These are phyloP conservation scores for Verasper variegatus DNA, from an alignment of 2,113 vertebrate genomes.

Conservation along the genomic window DNA sequence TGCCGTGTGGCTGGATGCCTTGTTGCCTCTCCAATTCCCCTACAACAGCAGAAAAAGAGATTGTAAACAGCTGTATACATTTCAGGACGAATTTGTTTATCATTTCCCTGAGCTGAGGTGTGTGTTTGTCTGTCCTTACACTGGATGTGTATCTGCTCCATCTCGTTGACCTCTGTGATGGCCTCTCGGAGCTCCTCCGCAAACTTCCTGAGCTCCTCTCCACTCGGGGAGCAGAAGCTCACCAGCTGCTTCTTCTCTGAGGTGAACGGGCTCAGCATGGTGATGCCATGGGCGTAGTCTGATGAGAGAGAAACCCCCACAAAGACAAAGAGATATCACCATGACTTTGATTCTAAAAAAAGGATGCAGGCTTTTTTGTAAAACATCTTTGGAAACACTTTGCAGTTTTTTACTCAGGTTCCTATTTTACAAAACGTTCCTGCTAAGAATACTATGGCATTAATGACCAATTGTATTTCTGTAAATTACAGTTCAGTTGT, in stretches of 20 bases:
- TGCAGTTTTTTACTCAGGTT: no score
- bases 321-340: no score
- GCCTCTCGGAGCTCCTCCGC: conserved; percentile 97
- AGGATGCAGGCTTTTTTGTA: background rate
- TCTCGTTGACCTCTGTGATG: conserved; percentile 96
- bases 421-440: no score
- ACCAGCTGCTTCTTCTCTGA: conserved; percentile 97
- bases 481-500: background rate
- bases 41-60: conserved; percentile 56
- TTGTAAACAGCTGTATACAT: background rate
- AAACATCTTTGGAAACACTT: background rate
- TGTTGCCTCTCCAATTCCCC: conserved; percentile 98
- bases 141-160: conserved; percentile 98
- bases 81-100: background rate
- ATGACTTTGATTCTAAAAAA: background rate
- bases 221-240: conserved; percentile 95
- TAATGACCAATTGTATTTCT: no score
- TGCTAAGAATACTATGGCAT: background rate
- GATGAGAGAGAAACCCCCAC: conserved; percentile 35
- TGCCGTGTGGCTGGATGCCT: conserved; percentile 86
- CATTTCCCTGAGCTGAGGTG: background rate
- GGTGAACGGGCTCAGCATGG: conserved; percentile 92
- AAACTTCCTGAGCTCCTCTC: conserved; percentile 97
- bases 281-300: conserved; percentile 98
- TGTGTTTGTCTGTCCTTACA: conserved; percentile 86